Conservation (phyloP, 2,113 vertebrate genomes). For the Cricetomys ansorgei region DNA sequence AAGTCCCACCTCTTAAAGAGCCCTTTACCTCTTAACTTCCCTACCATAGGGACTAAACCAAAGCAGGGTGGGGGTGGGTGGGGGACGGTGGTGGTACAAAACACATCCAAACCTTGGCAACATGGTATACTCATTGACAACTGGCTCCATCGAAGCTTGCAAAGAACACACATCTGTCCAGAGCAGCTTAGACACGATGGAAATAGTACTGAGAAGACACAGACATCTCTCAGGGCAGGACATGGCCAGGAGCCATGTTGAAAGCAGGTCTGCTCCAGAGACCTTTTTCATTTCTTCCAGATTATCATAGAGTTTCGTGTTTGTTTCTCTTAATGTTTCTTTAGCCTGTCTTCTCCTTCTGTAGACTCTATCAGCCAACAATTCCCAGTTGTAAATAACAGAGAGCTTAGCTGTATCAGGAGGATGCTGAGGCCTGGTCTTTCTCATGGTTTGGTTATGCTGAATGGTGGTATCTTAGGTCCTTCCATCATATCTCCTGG, state of each 20-base stretch:
- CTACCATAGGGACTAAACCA: background rate
- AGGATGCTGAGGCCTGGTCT: background rate
- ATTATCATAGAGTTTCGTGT: accelerated
- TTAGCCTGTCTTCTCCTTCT: background rate
- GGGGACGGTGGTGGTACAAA: too few species aligned
- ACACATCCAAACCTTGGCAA: background rate
- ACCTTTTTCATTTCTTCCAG: background rate
- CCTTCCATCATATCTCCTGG: too few species aligned
- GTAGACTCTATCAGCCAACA: background rate
- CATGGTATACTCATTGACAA: background rate
- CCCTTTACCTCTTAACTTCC: background rate
- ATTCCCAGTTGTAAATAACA: background rate
- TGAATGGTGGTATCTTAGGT: accelerated
- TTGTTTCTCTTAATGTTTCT: background rate
- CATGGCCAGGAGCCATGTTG: background rate
- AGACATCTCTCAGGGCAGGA: background rate
- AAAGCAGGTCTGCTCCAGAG: background rate
- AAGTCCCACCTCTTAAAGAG: background rate
- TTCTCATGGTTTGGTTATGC: background rate
- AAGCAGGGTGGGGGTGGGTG: too few species aligned
- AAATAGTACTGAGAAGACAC: background rate
- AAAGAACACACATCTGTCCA: background rate
- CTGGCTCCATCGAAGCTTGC: background rate
- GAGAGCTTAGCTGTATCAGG: too few species aligned
- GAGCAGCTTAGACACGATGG: background rate